phyloP scores from a whole-genome alignment of 1,140 invertebrate genomes.

The Cepaea nemoralis region DNA sequence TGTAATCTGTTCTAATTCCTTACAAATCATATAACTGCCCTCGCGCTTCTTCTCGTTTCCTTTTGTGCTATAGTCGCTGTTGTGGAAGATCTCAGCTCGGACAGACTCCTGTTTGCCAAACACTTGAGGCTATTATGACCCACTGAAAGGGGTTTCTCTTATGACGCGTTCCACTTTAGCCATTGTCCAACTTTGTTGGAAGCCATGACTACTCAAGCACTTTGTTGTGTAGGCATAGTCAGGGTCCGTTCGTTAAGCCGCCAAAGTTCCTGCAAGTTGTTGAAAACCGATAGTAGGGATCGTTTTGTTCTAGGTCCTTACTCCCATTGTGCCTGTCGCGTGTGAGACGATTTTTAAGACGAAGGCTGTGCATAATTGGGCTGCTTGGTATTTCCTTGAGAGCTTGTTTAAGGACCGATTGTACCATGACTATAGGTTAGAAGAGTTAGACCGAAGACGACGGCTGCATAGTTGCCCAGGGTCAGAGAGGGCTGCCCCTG shows the following conservation, averaged over 20 bases:
- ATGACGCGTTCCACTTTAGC: slow-evolving; percentile 26
- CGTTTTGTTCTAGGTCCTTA: background rate
- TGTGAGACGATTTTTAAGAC: slow-evolving; percentile 4
- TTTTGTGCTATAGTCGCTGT: background rate
- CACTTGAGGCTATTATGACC: slow-evolving; percentile 35
- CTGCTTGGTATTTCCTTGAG: slow-evolving; percentile 29
- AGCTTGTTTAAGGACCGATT: slow-evolving; percentile 1
- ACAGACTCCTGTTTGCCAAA: slow-evolving; percentile 29
- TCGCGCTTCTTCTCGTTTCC: background rate
- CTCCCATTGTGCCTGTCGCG: background rate
- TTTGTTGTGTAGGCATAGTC: slow-evolving; percentile 19
- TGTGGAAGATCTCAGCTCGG: slow-evolving; percentile 1
- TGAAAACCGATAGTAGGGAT: slow-evolving; percentile 2
- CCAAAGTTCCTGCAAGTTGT: background rate
- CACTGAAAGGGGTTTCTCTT: slow-evolving; percentile 3
- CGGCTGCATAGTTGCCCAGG: slow-evolving; percentile 15
- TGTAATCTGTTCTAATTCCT: slow-evolving; percentile 31
- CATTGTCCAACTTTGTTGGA: slow-evolving; percentile 19
- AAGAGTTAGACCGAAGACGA: background rate
- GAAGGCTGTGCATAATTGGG: slow-evolving; percentile 21
- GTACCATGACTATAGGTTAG: background rate
- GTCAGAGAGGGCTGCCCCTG: background rate
- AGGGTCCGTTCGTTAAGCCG: slow-evolving; percentile 13
- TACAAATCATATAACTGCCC: background rate
- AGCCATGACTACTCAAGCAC: background rate